These are phyloP conservation scores for Tolmerus cingulatus DNA, from an alignment of 2,888 invertebrate genomes.

Conservation along the genomic window DNA sequence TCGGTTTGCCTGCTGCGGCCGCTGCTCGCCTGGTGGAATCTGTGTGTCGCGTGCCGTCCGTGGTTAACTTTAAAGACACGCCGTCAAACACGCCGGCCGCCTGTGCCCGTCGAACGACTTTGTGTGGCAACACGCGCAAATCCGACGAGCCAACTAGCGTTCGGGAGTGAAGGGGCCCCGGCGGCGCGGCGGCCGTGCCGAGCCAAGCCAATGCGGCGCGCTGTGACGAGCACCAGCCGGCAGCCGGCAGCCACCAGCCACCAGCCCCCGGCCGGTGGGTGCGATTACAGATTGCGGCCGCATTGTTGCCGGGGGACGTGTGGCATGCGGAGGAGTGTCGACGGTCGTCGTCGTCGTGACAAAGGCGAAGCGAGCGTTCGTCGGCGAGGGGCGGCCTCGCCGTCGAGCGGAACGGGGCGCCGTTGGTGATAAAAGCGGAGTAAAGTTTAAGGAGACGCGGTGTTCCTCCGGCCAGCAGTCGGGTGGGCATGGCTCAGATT, in stretches of 20 bases:
- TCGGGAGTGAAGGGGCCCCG: neutral
- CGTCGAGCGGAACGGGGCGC: neutral
- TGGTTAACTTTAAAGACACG: constrained; percentile 46
- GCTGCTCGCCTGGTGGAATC: constrained; percentile 43
- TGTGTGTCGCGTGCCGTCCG: constrained; percentile 48
- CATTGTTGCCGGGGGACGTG: neutral
- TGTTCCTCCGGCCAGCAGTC: neutral
- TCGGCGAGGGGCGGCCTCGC: neutral
- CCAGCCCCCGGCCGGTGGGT: neutral
- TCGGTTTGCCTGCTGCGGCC: neutral
- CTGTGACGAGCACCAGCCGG: neutral
- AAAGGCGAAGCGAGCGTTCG: neutral
- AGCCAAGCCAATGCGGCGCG: neutral
- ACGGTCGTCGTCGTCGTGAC: neutral
- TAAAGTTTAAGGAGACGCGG: constrained; percentile 34
- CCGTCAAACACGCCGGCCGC: constrained; percentile 43
- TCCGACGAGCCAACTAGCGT: neutral
- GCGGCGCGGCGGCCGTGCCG: neutral
- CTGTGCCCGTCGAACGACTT: constrained; percentile 27
- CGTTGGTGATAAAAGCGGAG: constrained; percentile 37
- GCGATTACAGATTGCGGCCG: neutral
- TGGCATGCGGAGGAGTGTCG: neutral
- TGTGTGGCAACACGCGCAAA: constrained; percentile 40
- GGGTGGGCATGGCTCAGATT: constrained; percentile 33
- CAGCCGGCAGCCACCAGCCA: neutral